Conservation (phyloP, 1,140 invertebrate species). For the Pseudomyrmex flavicornis region DNA sequence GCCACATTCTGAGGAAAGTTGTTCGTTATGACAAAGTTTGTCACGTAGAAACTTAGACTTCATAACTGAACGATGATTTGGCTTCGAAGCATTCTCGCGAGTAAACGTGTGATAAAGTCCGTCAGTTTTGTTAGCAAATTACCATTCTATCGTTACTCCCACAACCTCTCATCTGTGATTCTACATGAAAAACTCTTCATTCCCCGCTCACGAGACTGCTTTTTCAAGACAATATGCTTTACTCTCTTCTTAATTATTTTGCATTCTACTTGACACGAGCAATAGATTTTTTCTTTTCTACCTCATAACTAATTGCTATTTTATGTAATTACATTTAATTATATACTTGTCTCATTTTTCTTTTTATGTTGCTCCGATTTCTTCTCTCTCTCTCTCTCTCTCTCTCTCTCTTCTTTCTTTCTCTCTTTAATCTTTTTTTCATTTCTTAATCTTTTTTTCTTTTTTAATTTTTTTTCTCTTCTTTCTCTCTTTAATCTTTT, state of each 20-base stretch:
- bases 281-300: no score
- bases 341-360: no score
- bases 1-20: conserved; percentile 63
- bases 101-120: conserved; percentile 38
- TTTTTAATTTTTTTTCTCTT: no score
- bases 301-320: no score
- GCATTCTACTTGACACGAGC: no score
- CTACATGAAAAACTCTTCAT: conserved; percentile 17
- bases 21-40: conserved; percentile 55
- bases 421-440: not conserved
- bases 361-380: no score
- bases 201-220: conserved; percentile 9
- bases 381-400: conserved; percentile 1
- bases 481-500: no score
- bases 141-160: conserved; percentile 42
- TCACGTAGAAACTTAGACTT: conserved; percentile 46
- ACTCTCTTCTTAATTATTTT: not conserved
- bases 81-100: conserved; percentile 21
- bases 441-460: not conserved
- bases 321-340: no score
- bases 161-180: conserved; percentile 24
- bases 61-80: conserved; percentile 41
- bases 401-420: not conserved
- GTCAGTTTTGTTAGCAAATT: conserved; percentile 36
- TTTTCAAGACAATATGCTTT: not conserved